Conservation (phyloP, 2,888 invertebrate genomes). For the Ophion costatus region DNA sequence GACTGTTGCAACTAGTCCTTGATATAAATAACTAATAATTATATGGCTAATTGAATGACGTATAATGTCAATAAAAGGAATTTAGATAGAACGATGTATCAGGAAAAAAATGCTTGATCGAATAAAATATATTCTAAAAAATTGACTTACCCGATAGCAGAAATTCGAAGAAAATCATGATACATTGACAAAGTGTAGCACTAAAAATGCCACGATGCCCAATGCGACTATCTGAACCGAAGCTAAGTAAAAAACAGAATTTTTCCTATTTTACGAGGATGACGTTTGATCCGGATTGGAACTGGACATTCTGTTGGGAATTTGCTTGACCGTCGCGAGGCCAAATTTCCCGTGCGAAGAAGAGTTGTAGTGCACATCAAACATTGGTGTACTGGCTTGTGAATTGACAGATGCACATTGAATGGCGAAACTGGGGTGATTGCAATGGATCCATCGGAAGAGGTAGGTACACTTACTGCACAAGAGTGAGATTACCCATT, state of each 20-base stretch:
- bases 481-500: slow-evolving; percentile 23
- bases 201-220: no score
- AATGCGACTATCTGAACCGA: no score
- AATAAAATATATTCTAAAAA: no score
- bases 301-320: slow-evolving; percentile 6
- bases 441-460: slow-evolving; percentile 22
- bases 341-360: background rate
- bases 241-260: background rate
- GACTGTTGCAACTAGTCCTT: no score
- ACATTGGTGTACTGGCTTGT: slow-evolving; percentile 62
- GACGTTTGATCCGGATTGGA: slow-evolving; percentile 9
- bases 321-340: slow-evolving; percentile 28
- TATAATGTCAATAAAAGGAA: background rate
- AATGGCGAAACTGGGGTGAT: slow-evolving; percentile 45
- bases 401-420: slow-evolving; percentile 68
- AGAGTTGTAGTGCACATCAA: slow-evolving; percentile 53
- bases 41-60: no score
- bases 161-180: no score
- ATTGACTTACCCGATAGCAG: no score
- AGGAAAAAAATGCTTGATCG: no score
- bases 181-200: no score
- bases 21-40: no score
- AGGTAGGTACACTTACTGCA: slow-evolving; percentile 1
- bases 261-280: background rate
- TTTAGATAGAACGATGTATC: no score